Conservation (phyloP, 2,113 vertebrate species). For the Abramis brama region DNA sequence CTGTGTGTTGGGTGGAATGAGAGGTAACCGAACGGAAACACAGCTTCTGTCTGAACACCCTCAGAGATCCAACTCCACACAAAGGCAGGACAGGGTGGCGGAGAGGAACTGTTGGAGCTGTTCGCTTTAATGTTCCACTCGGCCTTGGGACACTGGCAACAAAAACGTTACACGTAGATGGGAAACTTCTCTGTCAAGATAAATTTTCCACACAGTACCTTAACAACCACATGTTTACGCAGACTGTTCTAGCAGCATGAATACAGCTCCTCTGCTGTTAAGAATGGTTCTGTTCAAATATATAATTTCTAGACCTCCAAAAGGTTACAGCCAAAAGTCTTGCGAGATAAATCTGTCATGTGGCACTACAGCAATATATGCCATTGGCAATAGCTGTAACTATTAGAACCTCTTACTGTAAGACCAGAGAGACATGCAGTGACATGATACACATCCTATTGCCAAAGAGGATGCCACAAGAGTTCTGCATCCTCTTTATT, state of each 20-base stretch:
- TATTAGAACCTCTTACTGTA: neutral
- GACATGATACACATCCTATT: slow-evolving; percentile 24
- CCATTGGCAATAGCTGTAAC: neutral
- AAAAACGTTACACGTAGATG: slow-evolving; percentile 22
- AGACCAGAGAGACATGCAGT: neutral
- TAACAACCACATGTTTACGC: neutral
- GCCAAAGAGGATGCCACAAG: neutral
- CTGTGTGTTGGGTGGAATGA: neutral
- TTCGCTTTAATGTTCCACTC: slow-evolving; percentile 21
- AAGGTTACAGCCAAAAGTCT: neutral
- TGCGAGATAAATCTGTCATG: neutral
- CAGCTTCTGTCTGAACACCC: slow-evolving; percentile 1
- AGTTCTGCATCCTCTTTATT: slow-evolving; percentile 26
- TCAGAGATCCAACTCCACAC: slow-evolving; percentile 47
- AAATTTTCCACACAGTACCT: neutral
- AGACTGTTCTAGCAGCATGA: slow-evolving; percentile 2
- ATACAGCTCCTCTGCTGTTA: neutral
- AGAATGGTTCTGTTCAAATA: neutral
- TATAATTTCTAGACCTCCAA: neutral
- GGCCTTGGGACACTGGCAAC: neutral
- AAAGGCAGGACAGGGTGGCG: slow-evolving; percentile 67
- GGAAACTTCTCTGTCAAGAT: slow-evolving; percentile 5
- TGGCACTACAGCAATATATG: neutral
- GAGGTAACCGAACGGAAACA: neutral
- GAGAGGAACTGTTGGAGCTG: slow-evolving; percentile 26